These are phyloP conservation scores for Tuberolachnus salignus DNA, from an alignment of 2,888 invertebrate genomes.

Conservation along the genomic window DNA sequence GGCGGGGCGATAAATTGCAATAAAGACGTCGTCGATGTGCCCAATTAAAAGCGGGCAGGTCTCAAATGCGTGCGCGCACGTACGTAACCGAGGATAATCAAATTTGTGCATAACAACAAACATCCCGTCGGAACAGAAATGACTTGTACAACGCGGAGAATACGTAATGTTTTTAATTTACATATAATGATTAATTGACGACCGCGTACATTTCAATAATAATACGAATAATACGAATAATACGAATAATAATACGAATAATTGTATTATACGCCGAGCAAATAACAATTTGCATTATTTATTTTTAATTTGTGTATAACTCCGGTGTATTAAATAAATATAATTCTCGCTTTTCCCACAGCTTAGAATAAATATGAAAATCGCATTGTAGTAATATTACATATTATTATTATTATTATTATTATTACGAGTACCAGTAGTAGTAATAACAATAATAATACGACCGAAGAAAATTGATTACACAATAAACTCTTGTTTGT, in stretches of 20 bases:
- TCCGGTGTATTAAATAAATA: neutral
- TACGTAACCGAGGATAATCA: neutral
- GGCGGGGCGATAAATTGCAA: too few species aligned
- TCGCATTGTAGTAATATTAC: neutral
- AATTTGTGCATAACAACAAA: neutral
- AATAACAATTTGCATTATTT: conserved; percentile 21
- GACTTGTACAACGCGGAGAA: neutral
- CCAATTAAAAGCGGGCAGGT: too few species aligned
- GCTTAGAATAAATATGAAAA: conserved; percentile 2
- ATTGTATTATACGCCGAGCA: neutral
- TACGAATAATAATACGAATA: neutral
- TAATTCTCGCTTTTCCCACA: neutral
- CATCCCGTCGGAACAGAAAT: neutral
- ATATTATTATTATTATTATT: too few species aligned
- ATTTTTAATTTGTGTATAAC: conserved; percentile 16
- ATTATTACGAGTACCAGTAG: too few species aligned
- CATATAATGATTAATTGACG: conserved; percentile 13
- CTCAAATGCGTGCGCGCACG: neutral
- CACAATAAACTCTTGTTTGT: conserved; percentile 2
- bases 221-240: neutral
- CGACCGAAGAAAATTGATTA: conserved; percentile 11
- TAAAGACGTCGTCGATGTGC: too few species aligned
- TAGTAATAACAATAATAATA: neutral
- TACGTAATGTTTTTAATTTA: neutral
- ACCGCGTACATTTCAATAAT: neutral